phyloP scores from a whole-genome alignment of 2,888 invertebrate species.

The Parascotia fuliginaria region DNA sequence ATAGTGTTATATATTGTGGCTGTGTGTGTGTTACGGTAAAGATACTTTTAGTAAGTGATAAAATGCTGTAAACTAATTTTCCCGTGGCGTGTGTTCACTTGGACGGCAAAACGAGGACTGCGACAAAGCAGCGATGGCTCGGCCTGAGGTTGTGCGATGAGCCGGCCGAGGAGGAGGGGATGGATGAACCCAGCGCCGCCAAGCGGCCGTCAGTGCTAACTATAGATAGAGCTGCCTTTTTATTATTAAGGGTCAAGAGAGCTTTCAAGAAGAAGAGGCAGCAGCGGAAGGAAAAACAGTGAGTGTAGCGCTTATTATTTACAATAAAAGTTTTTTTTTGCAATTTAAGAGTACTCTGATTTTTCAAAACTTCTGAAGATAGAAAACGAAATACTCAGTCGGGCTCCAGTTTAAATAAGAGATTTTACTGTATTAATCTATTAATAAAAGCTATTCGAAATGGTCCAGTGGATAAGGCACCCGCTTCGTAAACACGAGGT shows the following conservation, averaged over 20 bases:
- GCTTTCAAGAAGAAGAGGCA: slow-evolving; percentile 96
- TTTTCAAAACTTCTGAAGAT: too few species aligned
- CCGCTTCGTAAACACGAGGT: too few species aligned
- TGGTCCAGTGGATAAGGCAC: too few species aligned
- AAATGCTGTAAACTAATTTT: slow-evolving; percentile 31
- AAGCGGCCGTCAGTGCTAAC: slow-evolving; percentile 90
- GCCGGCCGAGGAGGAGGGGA: slow-evolving; percentile 70
- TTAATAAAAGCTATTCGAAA: too few species aligned
- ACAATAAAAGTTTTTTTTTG: not conserved
- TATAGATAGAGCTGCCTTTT: slow-evolving; percentile 95
- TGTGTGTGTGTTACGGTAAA: slow-evolving; percentile 14
- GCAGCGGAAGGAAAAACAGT: slow-evolving; percentile 94
- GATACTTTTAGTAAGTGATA: not conserved
- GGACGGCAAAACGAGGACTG: slow-evolving; percentile 69
- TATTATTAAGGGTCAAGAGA: slow-evolving; percentile 93
- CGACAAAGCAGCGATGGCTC: slow-evolving; percentile 80
- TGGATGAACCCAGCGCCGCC: slow-evolving; percentile 78
- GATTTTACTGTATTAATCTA: too few species aligned
- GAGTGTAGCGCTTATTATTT: slow-evolving; percentile 71
- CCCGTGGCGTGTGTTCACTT: slow-evolving; percentile 39
- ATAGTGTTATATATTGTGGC: slow-evolving; percentile 8
- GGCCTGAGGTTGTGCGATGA: slow-evolving; percentile 86
- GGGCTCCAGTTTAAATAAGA: too few species aligned
- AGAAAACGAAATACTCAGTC: too few species aligned
- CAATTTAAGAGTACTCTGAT: too few species aligned